Evolutionary conservation across 1,140 invertebrate genomes (phyloP), one percentile per base, ranked within the genome.

Genomic region (Penaeus japonicus): DNA sequence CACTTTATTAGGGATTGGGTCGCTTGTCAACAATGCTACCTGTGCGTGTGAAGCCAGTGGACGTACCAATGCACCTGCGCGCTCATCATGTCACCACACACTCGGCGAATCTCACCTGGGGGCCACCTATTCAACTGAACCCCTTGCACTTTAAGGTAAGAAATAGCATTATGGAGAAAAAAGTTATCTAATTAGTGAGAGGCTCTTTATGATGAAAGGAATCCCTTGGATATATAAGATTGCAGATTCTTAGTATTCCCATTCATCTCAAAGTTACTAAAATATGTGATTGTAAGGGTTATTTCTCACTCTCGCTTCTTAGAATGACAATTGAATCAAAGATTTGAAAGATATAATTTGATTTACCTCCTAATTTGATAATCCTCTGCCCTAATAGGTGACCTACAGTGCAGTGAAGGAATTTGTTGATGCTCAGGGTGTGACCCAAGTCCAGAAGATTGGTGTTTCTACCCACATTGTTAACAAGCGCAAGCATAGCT

Each of bases 341-440:
- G 10, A 47, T 47, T 47, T 47, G 47, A 47, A 47, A 47, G 10
- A 15, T n/a, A n/a, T n/a, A n/a, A n/a, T n/a, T 47, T 47, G 47
- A 47, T 47, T 12, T 12, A 47, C 10, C 47, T n/a, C n/a, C n/a
- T 47, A 47, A 47, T 47, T 47, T 15, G 15, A 7, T 47, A 1
- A 20, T 24, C 47, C 17, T 80, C 1, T 70, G 20, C 24, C 27
- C 24, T 82, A 87, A n/a, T 88, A 90, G 90, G 65, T 90, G 47
- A 90, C 90, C 1, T 99, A 97, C 92, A 96, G 97, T 92, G 98
- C 98, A 7, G 94, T 98, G 84, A 99, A 99, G 93, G 96, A 98
- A 91, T 99, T 98, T 92, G 96, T 98, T 17, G 98, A 99, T 92
- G 97, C 97, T 7, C 96, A 98, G 91, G 97, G 97, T 20, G 96